Evolutionary conservation across 1,140 invertebrate genomes (phyloP).

Genomic region (Zaprionus capensis): DNA sequence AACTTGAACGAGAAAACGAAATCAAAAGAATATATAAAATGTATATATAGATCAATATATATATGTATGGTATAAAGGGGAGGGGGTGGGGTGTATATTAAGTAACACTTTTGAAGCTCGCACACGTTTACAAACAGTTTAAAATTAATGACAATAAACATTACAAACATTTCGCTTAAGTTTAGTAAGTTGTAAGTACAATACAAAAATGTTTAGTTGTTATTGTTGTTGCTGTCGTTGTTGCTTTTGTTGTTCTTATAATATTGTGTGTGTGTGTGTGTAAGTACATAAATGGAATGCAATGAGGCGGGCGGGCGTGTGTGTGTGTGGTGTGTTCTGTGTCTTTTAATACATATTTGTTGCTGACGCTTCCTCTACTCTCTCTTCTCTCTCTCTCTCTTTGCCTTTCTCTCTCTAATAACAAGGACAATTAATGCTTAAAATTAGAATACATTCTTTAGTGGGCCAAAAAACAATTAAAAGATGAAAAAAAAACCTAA

Average conservation of each 20-base stretch:
- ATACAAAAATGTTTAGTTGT: constrained; percentile 16
- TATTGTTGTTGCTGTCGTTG: not conserved
- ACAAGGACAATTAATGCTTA: constrained; percentile 63
- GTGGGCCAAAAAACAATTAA: constrained; percentile 1
- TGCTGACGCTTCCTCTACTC: constrained; percentile 17
- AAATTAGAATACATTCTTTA: constrained; percentile 36
- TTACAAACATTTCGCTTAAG: constrained; percentile 28
- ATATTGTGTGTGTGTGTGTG: constrained; percentile 20
- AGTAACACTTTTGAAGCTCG: constrained; percentile 48
- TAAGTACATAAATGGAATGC: constrained; percentile 59
- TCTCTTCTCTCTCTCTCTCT: not conserved
- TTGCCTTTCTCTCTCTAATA: constrained; percentile 47
- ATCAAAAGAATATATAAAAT: constrained; percentile 40
- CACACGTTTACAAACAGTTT: constrained; percentile 47
- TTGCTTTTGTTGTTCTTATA: not conserved
- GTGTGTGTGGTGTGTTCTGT: constrained; percentile 21
- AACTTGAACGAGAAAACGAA: constrained; percentile 48
- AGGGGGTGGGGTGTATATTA: constrained; percentile 33
- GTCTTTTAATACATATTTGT: constrained; percentile 19
- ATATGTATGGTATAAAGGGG: constrained; percentile 3
- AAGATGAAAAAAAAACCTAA: constrained; percentile 45
- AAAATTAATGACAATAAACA: constrained; percentile 22
- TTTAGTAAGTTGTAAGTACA: constrained; percentile 34
- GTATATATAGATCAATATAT: constrained; percentile 29
- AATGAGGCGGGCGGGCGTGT: constrained; percentile 44